Base-by-base conservation (phyloP, 2,888 invertebrate species). In the Aplocera efformata region DNA sequence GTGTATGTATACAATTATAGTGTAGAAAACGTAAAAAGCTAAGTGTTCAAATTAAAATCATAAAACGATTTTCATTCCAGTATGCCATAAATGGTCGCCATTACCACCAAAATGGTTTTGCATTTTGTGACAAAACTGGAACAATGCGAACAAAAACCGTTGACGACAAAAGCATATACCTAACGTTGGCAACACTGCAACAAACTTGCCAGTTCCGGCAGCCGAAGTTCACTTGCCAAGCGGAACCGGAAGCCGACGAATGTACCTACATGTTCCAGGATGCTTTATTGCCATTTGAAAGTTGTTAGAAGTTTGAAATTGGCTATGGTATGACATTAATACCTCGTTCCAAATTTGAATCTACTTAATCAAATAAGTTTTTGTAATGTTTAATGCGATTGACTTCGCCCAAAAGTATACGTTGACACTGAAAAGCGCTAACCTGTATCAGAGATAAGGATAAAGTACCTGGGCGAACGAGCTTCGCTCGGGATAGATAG, bases 181-280 rank as follows among this genome's bases (percentile, higher is more conserved):
- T 59, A 63, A 63, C 64, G 68, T 58, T 63, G 60, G 58, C 57
- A 63, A 44, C 59, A 58, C 47, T 61, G 61, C 50, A 44, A 56
- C 57, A 69, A 67, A 67, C 68, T 73, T 69, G 61, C 53, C 53
- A 56, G 63, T 70, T 67, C 72, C 69, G 69, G 57, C 55, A 55
- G 53, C 48, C 35, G 49, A 53, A 56, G 60, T 50, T 51, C 46
- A 50, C 58, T 57, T 53, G 58, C 51, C 45, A 47, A 56, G 57
- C 61, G 70, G 67, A 67, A 64, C 25, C 51, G 71, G 71, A 72
- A 56, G 58, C 51, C 38, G 49, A 45, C 50, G 32, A 37, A 38
- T 39, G 49, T 48, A 41, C 39, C 56, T 50, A 58, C 52, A 51
- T 38, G 46, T 58, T 59, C 32, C 24, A 50, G 48, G 49, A 56